These are phyloP conservation scores for Hybos culiciformis DNA, from an alignment of 2,888 invertebrate genomes.

Conservation along the genomic window DNA sequence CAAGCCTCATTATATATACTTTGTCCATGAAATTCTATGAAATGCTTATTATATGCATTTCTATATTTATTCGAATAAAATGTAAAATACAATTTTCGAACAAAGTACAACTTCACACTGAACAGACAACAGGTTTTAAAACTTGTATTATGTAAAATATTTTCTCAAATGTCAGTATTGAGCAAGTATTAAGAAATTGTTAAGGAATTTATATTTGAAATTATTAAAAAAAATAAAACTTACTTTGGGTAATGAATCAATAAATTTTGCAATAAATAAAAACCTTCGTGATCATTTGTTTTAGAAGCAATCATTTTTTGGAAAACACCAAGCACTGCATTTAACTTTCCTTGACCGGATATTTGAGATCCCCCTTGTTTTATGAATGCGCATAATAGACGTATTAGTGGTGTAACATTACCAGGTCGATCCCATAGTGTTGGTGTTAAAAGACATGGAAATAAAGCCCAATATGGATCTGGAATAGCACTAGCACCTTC, in stretches of 20 bases:
- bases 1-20: too few species aligned
- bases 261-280: constrained; percentile 75
- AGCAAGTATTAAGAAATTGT: too few species aligned
- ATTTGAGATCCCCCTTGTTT: constrained; percentile 57
- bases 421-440: constrained; percentile 87
- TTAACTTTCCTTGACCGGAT: constrained; percentile 53
- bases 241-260: constrained; percentile 70
- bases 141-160: too few species aligned
- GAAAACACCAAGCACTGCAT: constrained; percentile 81
- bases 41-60: too few species aligned
- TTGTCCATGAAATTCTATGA: too few species aligned
- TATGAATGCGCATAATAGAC: constrained; percentile 80
- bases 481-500: constrained; percentile 42
- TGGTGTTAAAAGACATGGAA: constrained; percentile 81
- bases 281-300: constrained; percentile 91
- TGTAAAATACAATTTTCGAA: too few species aligned
- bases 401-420: constrained; percentile 84
- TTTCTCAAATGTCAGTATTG: too few species aligned
- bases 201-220: not conserved
- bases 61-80: too few species aligned
- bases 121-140: too few species aligned
- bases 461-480: constrained; percentile 74
- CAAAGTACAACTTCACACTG: too few species aligned
- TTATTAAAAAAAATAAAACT: too few species aligned
- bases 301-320: constrained; percentile 94